Percentiles rank a stretch among this genome's conserved stretches.
Evolutionary conservation across 30 jellyfish, hydroid and myxozoan species (phyloP).

Genomic region (Sanderia malayensis): DNA sequence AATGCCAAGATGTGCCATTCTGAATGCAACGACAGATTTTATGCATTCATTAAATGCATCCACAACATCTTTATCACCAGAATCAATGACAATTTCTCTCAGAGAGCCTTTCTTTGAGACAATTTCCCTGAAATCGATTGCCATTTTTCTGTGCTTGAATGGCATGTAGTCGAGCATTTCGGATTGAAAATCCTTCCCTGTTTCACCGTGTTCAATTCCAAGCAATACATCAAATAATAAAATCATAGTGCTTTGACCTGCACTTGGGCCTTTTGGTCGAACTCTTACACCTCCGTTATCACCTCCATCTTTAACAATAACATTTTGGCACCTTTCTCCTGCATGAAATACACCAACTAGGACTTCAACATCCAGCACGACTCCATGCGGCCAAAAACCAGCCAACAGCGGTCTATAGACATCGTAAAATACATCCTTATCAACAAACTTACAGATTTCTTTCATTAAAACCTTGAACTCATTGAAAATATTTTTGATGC

Average conservation of each 20-base stretch:
- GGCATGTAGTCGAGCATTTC: constrained; percentile 55
- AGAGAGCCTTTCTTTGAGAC: constrained; percentile 24
- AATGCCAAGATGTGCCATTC: constrained; percentile 50
- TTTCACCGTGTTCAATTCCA: constrained; percentile 44
- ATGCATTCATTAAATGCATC: constrained; percentile 36
- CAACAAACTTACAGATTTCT: constrained; percentile 17
- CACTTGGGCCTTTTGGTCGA: constrained; percentile 57
- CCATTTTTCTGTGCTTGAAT: constrained; percentile 18
- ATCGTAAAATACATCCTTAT: constrained; percentile 35
- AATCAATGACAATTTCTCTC: constrained; percentile 17
- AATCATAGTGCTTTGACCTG: constrained; percentile 62
- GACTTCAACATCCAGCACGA: constrained; percentile 1
- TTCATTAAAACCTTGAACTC: constrained; percentile 14
- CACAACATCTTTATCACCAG: neutral
- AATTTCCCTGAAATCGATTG: constrained; percentile 9
- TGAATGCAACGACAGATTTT: constrained; percentile 25
- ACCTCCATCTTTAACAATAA: neutral
- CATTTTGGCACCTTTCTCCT: neutral
- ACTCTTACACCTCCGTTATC: constrained; percentile 14
- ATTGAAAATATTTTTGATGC: constrained; percentile 13
- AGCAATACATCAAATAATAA: constrained; percentile 44
- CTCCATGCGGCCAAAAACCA: constrained; percentile 65
- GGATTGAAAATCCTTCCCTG: constrained; percentile 56
- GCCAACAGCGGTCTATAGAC: constrained; percentile 41
- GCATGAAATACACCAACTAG: neutral